Evolutionary conservation across 2,797 vertebrate species (phyloP), one percentile per base, ranked within the genome.

Genomic region (Hirundo rustica): DNA sequence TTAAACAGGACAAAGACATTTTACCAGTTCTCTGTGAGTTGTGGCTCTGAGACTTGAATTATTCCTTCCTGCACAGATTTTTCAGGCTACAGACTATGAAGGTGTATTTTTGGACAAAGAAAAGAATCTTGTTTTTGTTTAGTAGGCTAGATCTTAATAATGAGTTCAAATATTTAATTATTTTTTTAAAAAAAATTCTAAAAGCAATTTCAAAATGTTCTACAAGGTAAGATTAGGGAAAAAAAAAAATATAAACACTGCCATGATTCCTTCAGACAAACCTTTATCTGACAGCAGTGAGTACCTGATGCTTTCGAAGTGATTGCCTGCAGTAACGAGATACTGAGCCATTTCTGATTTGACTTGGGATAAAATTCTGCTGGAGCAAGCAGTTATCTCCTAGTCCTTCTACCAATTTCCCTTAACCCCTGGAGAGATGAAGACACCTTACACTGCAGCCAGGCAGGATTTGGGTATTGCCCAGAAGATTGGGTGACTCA

Each of bases 401-500:
- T 15, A 34, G 42, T 55, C 22, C 34, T 68, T 19, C 61, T 25
- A 54, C 40, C 4, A 53, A 5, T n/a, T 54, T 54, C 11, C 60
- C 47, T 42, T 13, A 54, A 42, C 10, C 13, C 13, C 10, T 32
- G 0, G 20, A 20, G 53, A 64, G 48, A 16, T 21, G 21, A 26
- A 15, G 64, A 16, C 3, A 0, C 18, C 5, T 12, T 15, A 5
- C 1, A 1, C 22, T 65, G 54, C 42, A 16, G 29, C n/a, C 48
- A 13, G 61, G 57, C 34, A 38, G 58, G 44, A 30, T 50, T 36
- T 45, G 75, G 40, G 22, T 47, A 16, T 36, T 75, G 61, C 45
- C 21, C 40, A 44, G 50, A 8, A 7, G 26, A 5, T 5, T 3
- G 36, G n/a, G 23, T 74, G 45, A 9, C 61, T 73, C 15, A 4